Conservation (phyloP, 2,113 vertebrate genomes). For the Pleuronectes platessa region DNA sequence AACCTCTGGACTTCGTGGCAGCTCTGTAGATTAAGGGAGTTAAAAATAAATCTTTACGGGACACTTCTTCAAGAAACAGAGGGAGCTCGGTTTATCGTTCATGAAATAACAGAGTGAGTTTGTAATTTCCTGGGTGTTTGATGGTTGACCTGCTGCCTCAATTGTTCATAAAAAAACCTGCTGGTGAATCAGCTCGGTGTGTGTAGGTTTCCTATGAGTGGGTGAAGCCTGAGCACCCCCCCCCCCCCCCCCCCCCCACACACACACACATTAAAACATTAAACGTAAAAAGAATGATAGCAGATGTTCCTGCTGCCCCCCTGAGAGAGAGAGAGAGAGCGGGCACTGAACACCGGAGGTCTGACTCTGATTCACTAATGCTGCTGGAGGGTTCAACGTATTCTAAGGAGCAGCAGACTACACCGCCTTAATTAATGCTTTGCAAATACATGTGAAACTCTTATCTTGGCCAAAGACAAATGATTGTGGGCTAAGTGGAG, state of each 20-base stretch:
- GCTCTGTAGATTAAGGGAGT: conserved; percentile 35
- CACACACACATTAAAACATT: conserved; percentile 67
- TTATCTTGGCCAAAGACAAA: conserved; percentile 39
- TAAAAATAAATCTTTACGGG: conserved; percentile 34
- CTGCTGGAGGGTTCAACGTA: conserved; percentile 16
- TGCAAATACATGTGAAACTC: conserved; percentile 15
- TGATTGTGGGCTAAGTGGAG: conserved; percentile 29
- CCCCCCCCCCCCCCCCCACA: no score
- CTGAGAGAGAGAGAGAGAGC: background rate
- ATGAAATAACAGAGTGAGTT: conserved; percentile 34
- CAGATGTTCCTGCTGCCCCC: conserved; percentile 63
- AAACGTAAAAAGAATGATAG: conserved; percentile 70
- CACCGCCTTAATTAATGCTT: conserved; percentile 22
- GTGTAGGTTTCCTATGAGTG: conserved; percentile 36
- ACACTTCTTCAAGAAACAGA: conserved; percentile 19
- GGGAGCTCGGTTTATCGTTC: conserved; percentile 25
- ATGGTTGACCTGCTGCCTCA: conserved; percentile 75
- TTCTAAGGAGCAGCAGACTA: background rate
- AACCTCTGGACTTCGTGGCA: conserved; percentile 20
- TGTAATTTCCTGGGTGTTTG: conserved; percentile 68
- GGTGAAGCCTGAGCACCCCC: conserved; percentile 42
- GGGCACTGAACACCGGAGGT: conserved; percentile 21
- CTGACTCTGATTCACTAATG: conserved; percentile 12
- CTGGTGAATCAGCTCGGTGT: conserved; percentile 41
- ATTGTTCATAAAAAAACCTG: conserved; percentile 49